These are phyloP conservation scores for Leuctra nigra DNA, from an alignment of 2,888 invertebrate species.

Conservation along the genomic window DNA sequence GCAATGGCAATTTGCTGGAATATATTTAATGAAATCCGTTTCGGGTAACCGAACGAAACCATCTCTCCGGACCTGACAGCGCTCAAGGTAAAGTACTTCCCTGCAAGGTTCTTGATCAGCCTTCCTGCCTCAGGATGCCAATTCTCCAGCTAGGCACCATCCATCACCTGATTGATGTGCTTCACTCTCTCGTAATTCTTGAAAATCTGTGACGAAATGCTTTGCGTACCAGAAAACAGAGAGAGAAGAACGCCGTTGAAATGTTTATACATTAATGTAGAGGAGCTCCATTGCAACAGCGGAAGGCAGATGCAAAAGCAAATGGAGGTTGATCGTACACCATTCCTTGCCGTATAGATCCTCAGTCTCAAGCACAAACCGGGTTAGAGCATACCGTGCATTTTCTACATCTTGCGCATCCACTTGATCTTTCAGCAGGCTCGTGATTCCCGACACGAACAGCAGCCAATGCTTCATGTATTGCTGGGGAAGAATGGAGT, in stretches of 20 bases:
- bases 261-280: neutral
- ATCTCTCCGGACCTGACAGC: neutral
- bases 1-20: neutral
- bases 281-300: neutral
- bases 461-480: conserved; percentile 14
- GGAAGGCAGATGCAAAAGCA: neutral
- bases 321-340: neutral
- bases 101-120: neutral
- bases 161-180: neutral
- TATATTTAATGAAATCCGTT: neutral
- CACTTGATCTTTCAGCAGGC: neutral
- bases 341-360: neutral
- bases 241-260: neutral
- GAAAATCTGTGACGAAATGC: neutral
- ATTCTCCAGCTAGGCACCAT: neutral
- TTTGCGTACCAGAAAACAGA: neutral
- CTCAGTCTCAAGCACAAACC: neutral
- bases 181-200: neutral
- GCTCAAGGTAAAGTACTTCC: neutral
- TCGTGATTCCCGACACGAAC: neutral
- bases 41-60: neutral
- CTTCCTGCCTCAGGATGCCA: neutral
- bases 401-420: neutral
- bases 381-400: neutral
- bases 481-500: conserved; percentile 9